Base-by-base conservation (phyloP, 2,888 invertebrate genomes). In the Sarcophaga variegata region DNA sequence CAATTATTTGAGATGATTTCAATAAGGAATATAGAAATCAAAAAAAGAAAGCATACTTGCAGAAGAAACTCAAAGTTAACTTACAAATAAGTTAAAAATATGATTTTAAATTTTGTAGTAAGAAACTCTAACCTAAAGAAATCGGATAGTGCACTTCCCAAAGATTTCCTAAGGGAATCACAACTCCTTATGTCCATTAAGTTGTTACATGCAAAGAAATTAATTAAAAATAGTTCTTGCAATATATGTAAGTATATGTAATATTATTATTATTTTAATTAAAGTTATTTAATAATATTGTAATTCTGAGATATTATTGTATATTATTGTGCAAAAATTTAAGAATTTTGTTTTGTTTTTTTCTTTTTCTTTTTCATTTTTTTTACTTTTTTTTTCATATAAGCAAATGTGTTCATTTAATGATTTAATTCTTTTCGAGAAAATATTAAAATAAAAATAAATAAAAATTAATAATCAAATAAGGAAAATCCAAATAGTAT, bases 311-410 rank as follows among this genome's bases (percentile, higher is more conserved):
- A 83, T 79, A 82, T 60, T 82, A 62, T 67, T 67, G 22, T 67
- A 10, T 77, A 66, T 85, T 76, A 78, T 82, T 88, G 86, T 88
- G 88, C 86, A 88, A 87, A 88, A 88, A 49, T 75, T 62, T 77
- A 70, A 45, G 70, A 64, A 71, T n/a, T 60, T 60, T 20, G 54
- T 80, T 69, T 80, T 64, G 22, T 2, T 70, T 70, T 69, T 17
- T 2, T 70, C 64, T 69, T 17, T 74, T 79, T 63, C 27, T 5
- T 83, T 72, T 83, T 22, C 60, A 63, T 60, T 75, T 85, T 66
- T 37, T 66, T 76, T 76, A 64, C 70, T 84, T 64, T 37, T 70
- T 70, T 75, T 6, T 37, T 37, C 37, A 37, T 14, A 54, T 69
- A 47, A 20, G 8, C 59, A 78, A 67, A 79, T 2, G 37, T 75